Base-by-base conservation (phyloP, 1,140 invertebrate species). In the Drosophila bocki region DNA sequence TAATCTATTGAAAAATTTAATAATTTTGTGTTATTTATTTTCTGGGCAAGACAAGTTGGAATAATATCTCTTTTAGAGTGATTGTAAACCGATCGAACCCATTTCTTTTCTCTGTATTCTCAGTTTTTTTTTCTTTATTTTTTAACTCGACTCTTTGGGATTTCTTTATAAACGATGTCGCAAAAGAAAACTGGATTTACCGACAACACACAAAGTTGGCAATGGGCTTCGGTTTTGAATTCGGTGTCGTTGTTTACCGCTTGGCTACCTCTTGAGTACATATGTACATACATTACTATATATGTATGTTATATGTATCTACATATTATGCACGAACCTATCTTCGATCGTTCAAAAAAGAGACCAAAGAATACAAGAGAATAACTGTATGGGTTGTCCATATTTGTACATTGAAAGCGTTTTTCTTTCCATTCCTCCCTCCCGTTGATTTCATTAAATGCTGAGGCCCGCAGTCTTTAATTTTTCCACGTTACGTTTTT, bases 171-270 rank as follows among this genome's bases (percentile, higher is more conserved):
- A 72, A 59, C 67, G 69, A 71, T 72, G 69, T 72, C 69, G 69
- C 69, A 72, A 72, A 71, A 72, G 69, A 72, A 72, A 72, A 72
- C 69, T 72, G 69, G 69, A 72, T 72, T 59, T 59, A 72, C 67
- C 47, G 65, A 70, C 68, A 59, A 48, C 69, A 71, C 44, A 50
- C 53, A 71, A 50, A 59, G 67, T 71, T 71, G 69, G 69, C 69
- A 72, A 71, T 72, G 69, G 69, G 67, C 53, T 59, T 58, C 29
- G 44, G 69, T 72, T 71, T 71, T 69, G 64, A 69, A 71, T 71
- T 71, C 68, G 68, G 63, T 57, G 68, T 69, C 64, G 63, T 69
- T 71, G 68, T 67, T 72, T 72, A 71, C 64, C 65, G 75, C 53
- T 59, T 59, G 63, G 57, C 33, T 77, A 42, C 47, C 35, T 45